phyloP scores from a whole-genome alignment of 2,888 invertebrate species.

The Dicyrtoma fusca region DNA sequence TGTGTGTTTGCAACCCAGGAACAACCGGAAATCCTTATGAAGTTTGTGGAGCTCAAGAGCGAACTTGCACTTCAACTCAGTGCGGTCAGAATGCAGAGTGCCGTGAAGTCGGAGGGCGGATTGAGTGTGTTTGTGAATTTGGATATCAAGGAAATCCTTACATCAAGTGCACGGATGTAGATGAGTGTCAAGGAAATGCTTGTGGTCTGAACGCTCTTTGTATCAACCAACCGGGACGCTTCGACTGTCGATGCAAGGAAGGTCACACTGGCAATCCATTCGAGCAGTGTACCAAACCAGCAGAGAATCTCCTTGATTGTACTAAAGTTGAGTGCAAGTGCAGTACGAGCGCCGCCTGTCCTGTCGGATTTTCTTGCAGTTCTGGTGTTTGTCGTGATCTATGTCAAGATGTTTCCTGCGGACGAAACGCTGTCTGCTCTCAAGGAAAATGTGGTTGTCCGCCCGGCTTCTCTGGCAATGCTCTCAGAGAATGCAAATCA shows the following conservation, averaged over 20 bases:
- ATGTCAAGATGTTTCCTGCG: slow-evolving; percentile 76
- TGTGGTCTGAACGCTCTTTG: slow-evolving; percentile 75
- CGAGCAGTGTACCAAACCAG: slow-evolving; percentile 66
- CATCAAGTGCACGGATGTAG: slow-evolving; percentile 77
- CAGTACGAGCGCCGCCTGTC: slow-evolving; percentile 40
- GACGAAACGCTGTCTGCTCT: slow-evolving; percentile 79
- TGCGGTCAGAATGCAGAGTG: slow-evolving; percentile 83
- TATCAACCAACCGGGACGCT: slow-evolving; percentile 85
- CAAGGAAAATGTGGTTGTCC: slow-evolving; percentile 79
- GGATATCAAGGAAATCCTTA: slow-evolving; percentile 88
- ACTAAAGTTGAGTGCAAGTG: slow-evolving; percentile 50
- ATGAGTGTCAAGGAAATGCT: slow-evolving; percentile 74
- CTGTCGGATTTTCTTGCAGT: slow-evolving; percentile 68
- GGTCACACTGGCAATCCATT: slow-evolving; percentile 86
- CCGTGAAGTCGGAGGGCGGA: slow-evolving; percentile 70
- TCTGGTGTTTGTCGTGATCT: slow-evolving; percentile 74
- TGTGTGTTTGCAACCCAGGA: slow-evolving; percentile 82
- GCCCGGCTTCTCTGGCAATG: slow-evolving; percentile 75
- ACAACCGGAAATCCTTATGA: slow-evolving; percentile 86
- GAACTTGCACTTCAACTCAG: slow-evolving; percentile 71
- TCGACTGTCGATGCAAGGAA: slow-evolving; percentile 85
- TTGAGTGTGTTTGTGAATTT: slow-evolving; percentile 80
- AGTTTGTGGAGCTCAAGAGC: slow-evolving; percentile 73
- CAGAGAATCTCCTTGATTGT: slow-evolving; percentile 51
- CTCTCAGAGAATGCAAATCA: slow-evolving; percentile 76